phyloP scores from a whole-genome alignment of 2,888 invertebrate species.

The Noctua fimbriata region DNA sequence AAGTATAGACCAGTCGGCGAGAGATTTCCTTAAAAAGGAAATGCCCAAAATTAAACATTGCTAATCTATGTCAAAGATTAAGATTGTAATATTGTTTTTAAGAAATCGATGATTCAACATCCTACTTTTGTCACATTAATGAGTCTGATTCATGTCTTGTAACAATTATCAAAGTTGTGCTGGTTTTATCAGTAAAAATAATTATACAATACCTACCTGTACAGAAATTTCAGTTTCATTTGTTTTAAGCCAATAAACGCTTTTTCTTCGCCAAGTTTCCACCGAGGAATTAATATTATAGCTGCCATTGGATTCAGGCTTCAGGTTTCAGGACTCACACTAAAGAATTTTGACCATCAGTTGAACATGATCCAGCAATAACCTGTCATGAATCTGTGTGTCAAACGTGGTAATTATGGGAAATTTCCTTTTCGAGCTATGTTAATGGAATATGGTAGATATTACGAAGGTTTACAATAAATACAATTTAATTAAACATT shows the following conservation, averaged over 20 bases:
- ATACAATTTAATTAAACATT: slow-evolving; percentile 13
- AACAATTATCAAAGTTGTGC: neutral
- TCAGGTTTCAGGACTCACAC: neutral
- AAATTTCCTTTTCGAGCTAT: neutral
- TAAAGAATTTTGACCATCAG: neutral
- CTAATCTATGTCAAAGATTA: slow-evolving; percentile 20
- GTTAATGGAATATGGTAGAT: too few species aligned
- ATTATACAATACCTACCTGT: neutral
- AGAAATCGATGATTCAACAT: slow-evolving; percentile 24
- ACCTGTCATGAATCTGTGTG: neutral
- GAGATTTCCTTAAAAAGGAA: neutral
- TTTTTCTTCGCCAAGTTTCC: neutral
- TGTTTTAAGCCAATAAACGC: too few species aligned
- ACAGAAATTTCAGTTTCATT: neutral
- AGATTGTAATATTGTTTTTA: slow-evolving; percentile 10
- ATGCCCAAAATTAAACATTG: neutral
- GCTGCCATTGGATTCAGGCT: neutral
- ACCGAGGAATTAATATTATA: neutral
- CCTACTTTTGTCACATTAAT: neutral
- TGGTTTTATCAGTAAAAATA: neutral
- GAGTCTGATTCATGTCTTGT: slow-evolving; percentile 12
- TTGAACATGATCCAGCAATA: neutral
- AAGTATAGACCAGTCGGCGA: too few species aligned
- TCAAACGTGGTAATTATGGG: neutral
- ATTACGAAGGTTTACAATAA: slow-evolving; percentile 9